phyloP scores from a whole-genome alignment of 2,888 invertebrate genomes.

The Microctonus hyperodae region DNA sequence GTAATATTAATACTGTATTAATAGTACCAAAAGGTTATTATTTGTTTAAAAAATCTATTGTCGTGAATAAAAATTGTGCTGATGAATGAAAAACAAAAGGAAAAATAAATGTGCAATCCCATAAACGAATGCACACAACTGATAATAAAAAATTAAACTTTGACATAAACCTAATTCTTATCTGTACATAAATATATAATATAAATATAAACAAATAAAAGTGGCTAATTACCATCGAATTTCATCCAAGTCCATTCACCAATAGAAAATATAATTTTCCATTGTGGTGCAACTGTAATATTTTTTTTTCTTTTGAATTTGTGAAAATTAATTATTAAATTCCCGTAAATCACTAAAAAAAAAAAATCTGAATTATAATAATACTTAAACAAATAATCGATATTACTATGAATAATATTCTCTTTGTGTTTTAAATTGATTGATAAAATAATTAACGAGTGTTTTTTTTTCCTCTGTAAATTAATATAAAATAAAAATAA shows the following conservation, averaged over 20 bases:
- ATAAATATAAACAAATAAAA: constrained; percentile 37
- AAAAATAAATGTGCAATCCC: neutral
- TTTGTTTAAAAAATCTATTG: neutral
- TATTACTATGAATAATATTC: no score
- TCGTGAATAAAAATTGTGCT: neutral
- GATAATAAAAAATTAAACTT: constrained; percentile 1
- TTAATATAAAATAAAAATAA: neutral
- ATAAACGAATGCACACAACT: neutral
- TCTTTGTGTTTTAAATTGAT: neutral
- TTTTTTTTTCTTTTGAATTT: neutral
- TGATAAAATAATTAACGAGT: neutral
- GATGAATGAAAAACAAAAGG: neutral
- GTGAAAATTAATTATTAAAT: neutral
- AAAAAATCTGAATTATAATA: neutral
- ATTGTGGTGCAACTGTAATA: neutral
- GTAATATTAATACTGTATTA: constrained; percentile 30
- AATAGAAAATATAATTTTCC: neutral
- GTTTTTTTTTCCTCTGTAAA: constrained; percentile 9
- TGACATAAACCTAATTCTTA: neutral
- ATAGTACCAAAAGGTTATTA: constrained; percentile 21
- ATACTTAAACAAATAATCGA: neutral
- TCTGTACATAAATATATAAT: constrained; percentile 40
- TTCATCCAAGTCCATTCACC: neutral
- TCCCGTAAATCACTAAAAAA: no score
- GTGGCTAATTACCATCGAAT: neutral